Conservation (phyloP, 2,888 invertebrate species). For the Melinaea marsaeus region DNA sequence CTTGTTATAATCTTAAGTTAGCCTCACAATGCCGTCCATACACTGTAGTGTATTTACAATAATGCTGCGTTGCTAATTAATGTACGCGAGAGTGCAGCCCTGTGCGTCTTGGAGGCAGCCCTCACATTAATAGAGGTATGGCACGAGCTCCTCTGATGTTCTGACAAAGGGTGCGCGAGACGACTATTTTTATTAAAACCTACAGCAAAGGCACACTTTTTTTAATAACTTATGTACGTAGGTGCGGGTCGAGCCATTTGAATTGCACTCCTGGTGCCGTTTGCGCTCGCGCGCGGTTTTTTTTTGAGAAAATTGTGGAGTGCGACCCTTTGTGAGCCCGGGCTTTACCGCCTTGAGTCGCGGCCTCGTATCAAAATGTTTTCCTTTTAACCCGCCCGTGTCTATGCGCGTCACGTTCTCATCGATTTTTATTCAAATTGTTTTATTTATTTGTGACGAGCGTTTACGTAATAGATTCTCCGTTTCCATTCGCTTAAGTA, state of each 20-base stretch:
- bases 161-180: conserved; percentile 71
- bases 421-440: conserved; percentile 31
- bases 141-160: conserved; percentile 68
- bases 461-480: neutral
- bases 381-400: conserved; percentile 35
- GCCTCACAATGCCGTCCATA: too few relatives aligned
- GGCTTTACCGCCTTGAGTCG: conserved; percentile 56
- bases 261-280: conserved; percentile 51
- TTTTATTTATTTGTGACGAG: conserved; percentile 17
- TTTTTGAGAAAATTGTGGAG: conserved; percentile 67
- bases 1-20: neutral
- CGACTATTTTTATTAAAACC: conserved; percentile 78
- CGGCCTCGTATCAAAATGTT: conserved; percentile 45
- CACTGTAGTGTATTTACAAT: neutral
- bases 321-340: conserved; percentile 56
- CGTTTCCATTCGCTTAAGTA: neutral
- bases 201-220: conserved; percentile 71
- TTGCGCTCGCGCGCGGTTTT: conserved; percentile 54
- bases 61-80: conserved; percentile 39
- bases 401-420: conserved; percentile 26
- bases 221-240: conserved; percentile 76
- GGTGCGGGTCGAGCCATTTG: conserved; percentile 52
- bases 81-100: conserved; percentile 49
- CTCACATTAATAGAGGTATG: conserved; percentile 67
- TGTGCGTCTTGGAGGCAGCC: conserved; percentile 67